Evolutionary conservation across 1,140 invertebrate species (phyloP).

Genomic region (Papilio xuthus): DNA sequence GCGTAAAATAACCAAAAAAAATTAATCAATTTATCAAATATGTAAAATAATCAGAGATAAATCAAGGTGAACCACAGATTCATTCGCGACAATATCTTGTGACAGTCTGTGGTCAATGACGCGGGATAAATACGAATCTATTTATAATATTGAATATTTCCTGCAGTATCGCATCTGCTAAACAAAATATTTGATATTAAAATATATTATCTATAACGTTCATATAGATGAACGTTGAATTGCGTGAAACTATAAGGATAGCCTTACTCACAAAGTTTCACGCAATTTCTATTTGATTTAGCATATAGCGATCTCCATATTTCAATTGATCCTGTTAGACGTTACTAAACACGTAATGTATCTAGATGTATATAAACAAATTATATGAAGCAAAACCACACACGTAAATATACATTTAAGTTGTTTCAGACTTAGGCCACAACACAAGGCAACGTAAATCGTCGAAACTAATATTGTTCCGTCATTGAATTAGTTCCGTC

Average conservation of each 20-base stretch:
- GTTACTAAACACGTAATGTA: background rate
- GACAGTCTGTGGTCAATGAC: constrained; percentile 10
- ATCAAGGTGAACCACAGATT: constrained; percentile 4
- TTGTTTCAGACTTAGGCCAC: background rate
- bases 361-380: no score
- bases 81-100: constrained; percentile 20
- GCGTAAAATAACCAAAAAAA: background rate
- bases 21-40: background rate
- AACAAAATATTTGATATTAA: background rate
- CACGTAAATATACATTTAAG: background rate
- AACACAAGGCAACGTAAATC: no score
- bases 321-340: no score
- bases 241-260: no score
- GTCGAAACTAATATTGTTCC: no score
- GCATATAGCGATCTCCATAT: background rate
- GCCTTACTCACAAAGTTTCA: background rate
- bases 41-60: background rate
- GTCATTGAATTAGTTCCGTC: no score
- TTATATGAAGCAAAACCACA: background rate
- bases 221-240: no score
- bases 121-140: constrained; percentile 4
- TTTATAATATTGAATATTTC: constrained; percentile 24
- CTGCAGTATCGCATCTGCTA: background rate
- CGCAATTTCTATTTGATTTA: background rate
- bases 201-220: background rate